Evolutionary conservation across 2,113 vertebrate species (phyloP).

Genomic region (Malurus melanocephalus): DNA sequence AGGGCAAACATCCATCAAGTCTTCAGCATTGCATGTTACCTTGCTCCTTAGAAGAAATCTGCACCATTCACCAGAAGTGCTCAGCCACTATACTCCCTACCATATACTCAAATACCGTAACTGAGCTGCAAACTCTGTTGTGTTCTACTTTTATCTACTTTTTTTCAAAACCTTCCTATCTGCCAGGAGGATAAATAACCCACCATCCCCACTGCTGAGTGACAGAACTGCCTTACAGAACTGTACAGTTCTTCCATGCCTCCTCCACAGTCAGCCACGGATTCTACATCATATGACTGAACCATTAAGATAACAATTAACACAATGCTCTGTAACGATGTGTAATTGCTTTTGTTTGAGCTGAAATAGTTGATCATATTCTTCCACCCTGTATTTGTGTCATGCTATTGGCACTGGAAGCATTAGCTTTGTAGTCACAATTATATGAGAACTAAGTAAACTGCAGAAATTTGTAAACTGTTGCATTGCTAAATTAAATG

Average conservation of each 20-base stretch:
- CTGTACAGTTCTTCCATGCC: not conserved
- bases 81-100: not conserved
- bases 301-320: not conserved
- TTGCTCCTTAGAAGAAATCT: not conserved
- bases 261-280: not conserved
- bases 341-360: not conserved
- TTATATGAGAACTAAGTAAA: slow-evolving; percentile 74
- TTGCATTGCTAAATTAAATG: slow-evolving; percentile 83
- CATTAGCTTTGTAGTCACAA: slow-evolving; percentile 68
- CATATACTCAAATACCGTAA: not conserved
- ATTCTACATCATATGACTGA: not conserved
- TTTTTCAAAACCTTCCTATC: not conserved
- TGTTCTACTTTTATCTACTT: not conserved
- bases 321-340: not conserved
- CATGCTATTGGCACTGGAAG: slow-evolving; percentile 36
- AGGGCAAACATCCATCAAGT: not conserved
- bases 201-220: not conserved
- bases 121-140: not conserved
- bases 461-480: slow-evolving; percentile 77
- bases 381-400: not conserved
- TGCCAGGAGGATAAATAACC: not conserved
- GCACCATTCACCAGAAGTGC: not conserved
- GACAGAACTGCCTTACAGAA: not conserved
- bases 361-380: not conserved
- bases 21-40: not conserved